These are phyloP conservation scores for Dolichotis patagonum DNA, from an alignment of 2,113 vertebrate genomes.

Conservation along the genomic window DNA sequence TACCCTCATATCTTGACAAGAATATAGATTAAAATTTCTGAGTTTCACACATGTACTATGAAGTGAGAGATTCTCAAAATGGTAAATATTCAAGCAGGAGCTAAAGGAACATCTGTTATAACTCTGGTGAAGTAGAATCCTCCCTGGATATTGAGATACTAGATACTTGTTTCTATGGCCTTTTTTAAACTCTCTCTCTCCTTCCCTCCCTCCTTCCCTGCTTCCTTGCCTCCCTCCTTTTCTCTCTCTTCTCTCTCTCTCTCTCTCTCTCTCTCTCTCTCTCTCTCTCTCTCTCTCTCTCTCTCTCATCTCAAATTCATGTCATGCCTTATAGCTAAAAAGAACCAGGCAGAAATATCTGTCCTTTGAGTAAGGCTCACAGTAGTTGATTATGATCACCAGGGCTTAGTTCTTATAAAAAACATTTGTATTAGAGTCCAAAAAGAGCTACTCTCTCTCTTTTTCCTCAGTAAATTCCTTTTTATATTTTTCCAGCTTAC, in stretches of 20 bases:
- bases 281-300: too few species aligned
- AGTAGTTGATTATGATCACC: slow-evolving; percentile 67
- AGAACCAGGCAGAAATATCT: slow-evolving; percentile 63
- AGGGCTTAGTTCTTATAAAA: slow-evolving; percentile 65
- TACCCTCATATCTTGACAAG: not conserved
- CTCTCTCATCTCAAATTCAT: slow-evolving; percentile 34
- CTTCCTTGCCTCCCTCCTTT: too few species aligned
- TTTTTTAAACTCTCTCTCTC: too few species aligned
- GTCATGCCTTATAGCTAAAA: slow-evolving; percentile 60
- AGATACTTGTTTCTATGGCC: not conserved
- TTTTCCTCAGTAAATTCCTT: slow-evolving; percentile 42
- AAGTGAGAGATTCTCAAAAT: slow-evolving; percentile 14
- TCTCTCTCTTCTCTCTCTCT: not conserved
- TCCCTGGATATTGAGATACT: not conserved
- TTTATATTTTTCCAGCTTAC: slow-evolving; percentile 53
- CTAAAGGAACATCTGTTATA: not conserved
- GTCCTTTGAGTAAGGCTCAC: slow-evolving; percentile 15
- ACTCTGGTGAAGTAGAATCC: not conserved
- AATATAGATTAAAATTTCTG: not conserved
- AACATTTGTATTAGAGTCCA: slow-evolving; percentile 61
- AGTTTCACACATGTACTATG: not conserved
- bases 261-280: too few species aligned
- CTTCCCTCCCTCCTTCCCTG: too few species aligned
- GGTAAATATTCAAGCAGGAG: slow-evolving; percentile 18
- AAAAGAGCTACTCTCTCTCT: slow-evolving; percentile 41